These are phyloP conservation scores for Chrysocyon brachyurus DNA, from an alignment of 2,797 vertebrate species.

Conservation along the genomic window DNA sequence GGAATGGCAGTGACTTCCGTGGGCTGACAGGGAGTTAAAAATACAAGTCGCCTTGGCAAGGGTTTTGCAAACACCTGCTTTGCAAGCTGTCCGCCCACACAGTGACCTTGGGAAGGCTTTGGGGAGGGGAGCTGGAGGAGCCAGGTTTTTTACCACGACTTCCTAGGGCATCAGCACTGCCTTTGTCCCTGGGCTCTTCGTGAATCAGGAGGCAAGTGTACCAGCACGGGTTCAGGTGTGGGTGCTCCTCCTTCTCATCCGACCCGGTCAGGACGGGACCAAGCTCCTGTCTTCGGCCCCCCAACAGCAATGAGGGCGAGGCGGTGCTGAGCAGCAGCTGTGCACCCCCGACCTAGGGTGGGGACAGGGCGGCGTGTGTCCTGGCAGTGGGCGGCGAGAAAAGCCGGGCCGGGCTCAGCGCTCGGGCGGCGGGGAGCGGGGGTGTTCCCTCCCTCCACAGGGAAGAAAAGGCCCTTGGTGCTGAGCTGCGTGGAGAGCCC, in stretches of 20 bases:
- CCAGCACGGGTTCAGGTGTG: neutral
- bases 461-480: neutral
- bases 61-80: constrained; percentile 36
- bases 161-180: neutral
- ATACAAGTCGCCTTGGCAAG: constrained; percentile 41
- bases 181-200: neutral
- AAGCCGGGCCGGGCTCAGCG: neutral
- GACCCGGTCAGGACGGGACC: neutral
- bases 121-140: neutral
- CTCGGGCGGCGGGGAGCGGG: neutral
- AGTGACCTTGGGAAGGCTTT: constrained; percentile 50
- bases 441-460: neutral
- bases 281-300: neutral
- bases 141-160: fast-evolving
- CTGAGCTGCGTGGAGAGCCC: neutral
- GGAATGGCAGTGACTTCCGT: neutral
- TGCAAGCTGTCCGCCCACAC: constrained; percentile 49
- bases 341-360: neutral
- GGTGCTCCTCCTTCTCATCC: neutral
- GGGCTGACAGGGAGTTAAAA: constrained; percentile 50
- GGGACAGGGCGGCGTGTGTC: fast-evolving
- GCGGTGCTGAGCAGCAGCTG: fast-evolving
- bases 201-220: neutral
- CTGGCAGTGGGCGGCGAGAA: neutral
- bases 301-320: fast-evolving